A percentile compares a stretch with the other conserved stretches of the same genome.
These are phyloP conservation scores for Antheraea mylitta DNA, from an alignment of 1,140 invertebrate species.

Conservation along the genomic window DNA sequence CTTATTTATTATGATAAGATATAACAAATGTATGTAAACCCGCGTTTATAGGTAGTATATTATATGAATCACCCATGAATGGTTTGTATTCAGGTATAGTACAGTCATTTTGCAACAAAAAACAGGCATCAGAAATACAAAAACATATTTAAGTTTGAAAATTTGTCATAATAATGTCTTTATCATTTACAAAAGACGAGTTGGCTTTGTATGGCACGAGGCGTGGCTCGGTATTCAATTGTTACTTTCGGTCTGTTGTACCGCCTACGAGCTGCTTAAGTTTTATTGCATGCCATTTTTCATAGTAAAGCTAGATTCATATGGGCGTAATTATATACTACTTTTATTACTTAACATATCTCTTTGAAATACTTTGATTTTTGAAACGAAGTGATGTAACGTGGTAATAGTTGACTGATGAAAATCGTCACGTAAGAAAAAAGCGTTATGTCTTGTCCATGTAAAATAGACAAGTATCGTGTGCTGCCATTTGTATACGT, in stretches of 20 bases:
- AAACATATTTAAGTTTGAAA: not conserved
- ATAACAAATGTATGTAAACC: too few relatives aligned
- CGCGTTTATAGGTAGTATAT: too few relatives aligned
- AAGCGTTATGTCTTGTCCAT: too few relatives aligned
- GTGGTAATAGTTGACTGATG: too few relatives aligned
- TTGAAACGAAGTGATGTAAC: too few relatives aligned
- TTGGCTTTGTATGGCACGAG: not conserved
- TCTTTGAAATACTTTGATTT: too few relatives aligned
- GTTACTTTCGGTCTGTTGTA: not conserved
- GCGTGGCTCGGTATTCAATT: not conserved
- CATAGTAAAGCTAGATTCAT: not conserved
- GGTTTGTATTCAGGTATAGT: too few relatives aligned
- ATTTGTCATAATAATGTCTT: slow-evolving; percentile 2
- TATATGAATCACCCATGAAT: too few relatives aligned
- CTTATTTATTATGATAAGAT: too few relatives aligned
- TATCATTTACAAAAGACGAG: not conserved
- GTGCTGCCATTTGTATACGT: too few relatives aligned
- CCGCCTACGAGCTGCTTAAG: not conserved
- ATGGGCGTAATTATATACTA: not conserved
- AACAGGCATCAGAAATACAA: not conserved
- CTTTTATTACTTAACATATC: not conserved
- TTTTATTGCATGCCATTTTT: slow-evolving; percentile 1
- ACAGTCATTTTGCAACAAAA: not conserved
- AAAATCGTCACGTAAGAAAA: too few relatives aligned
- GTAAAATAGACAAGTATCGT: too few relatives aligned